Base-by-base conservation (phyloP, 2,888 invertebrate genomes). In the Nowickia ferox region DNA sequence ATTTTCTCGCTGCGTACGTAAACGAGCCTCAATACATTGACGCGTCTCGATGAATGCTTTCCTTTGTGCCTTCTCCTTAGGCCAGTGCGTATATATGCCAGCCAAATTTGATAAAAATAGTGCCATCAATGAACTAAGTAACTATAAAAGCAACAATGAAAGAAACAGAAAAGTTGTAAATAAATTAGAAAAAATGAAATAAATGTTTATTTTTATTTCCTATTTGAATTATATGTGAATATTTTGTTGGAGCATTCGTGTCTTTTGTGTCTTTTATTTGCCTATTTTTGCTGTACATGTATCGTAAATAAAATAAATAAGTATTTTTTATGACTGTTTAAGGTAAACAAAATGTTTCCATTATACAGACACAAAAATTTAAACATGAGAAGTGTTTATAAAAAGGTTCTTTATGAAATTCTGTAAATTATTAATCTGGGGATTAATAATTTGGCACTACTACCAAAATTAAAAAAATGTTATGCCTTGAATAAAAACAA, bases 21-120 rank as follows among this genome's bases (percentile, higher is more conserved):
- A 94, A 40, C 98, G 94, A 0, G 98, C 97, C 92, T 98, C 97
- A 69, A 98, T 97, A 93, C 98, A 98, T 92, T 97, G 96, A 63
- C 98, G 94, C n/a, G 98, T 98, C 94, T 98, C 98, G 51, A 98
- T 94, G 93, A 98, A 98, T 8, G 98, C 98, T 89, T 97, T 96
- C 48, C 98, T 94, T 92, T 98, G 98, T 0, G 97, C 96, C 88
- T 97, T 94, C 93, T 98, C 98, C 66, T 97, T 96, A 0, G 98
- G 97, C 93, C 97, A 97, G 93, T 98, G 97, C 1, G 97, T 98
- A 93, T 98, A 96, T 74, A 97, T 95, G 38, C 98, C 98, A 0
- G 97, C 96, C 17, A 97, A 92, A 93, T 98, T 98, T 89, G 96
- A 96, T 87, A 96, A 96, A 74, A 96, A 90, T 89, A 97, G 94